Conservation (phyloP, 2,888 invertebrate genomes). For the Xestia xanthographa region DNA sequence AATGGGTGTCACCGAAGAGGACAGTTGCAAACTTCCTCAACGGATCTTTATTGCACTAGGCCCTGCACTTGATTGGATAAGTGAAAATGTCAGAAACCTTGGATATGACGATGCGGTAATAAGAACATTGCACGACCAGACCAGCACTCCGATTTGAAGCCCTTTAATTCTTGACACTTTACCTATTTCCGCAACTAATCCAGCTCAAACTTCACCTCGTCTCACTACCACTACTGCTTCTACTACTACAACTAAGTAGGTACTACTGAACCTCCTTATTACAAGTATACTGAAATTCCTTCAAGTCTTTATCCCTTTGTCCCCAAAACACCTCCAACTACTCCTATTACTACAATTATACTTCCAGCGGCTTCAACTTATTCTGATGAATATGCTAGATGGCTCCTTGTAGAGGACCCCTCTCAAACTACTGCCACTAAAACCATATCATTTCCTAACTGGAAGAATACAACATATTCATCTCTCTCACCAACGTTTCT, state of each 20-base stretch:
- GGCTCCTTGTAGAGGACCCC: no score
- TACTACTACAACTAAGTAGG: not conserved
- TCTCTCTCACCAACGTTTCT: not conserved
- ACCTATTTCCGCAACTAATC: not conserved
- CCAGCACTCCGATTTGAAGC: not conserved
- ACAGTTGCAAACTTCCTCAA: conserved; percentile 63
- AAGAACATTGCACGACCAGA: conserved; percentile 37
- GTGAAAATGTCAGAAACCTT: conserved; percentile 50
- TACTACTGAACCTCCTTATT: no score
- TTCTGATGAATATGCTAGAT: not conserved
- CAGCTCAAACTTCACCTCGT: not conserved
- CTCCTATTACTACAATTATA: not conserved
- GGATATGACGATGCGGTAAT: conserved; percentile 31
- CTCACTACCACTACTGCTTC: not conserved
- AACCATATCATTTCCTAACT: not conserved
- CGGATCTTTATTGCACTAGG: conserved; percentile 69
- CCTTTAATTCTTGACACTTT: not conserved
- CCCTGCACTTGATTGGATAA: conserved; percentile 74
- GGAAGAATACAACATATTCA: not conserved
- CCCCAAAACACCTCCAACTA: not conserved
- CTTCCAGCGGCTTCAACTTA: not conserved
- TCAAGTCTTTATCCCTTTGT: not conserved
- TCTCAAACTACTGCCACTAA: not conserved
- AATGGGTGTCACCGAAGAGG: conserved; percentile 53
- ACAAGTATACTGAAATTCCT: not conserved